Percentiles rank a stretch among this genome's conserved stretches.
phyloP scores from a whole-genome alignment of 2,113 vertebrate genomes.

The Pontoporia blainvillei region DNA sequence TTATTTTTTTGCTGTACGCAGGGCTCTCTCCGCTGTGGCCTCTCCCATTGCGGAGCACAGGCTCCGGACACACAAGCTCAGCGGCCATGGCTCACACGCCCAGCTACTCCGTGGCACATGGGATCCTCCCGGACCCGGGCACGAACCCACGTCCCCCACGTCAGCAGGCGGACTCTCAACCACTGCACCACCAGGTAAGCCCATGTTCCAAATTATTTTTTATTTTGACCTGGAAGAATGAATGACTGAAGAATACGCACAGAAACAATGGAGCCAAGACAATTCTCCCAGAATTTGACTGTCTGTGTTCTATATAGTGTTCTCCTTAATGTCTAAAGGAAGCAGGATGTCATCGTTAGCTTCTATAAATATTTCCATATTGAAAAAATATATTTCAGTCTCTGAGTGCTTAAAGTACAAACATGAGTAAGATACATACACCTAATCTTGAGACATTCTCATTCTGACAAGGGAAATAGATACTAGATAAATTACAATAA shows the following conservation, averaged over 20 bases:
- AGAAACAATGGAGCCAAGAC: background rate
- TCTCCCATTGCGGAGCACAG: too few species aligned
- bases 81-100: too few species aligned
- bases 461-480: background rate
- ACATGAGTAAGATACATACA: background rate
- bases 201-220: background rate
- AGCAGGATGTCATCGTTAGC: background rate
- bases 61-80: too few species aligned
- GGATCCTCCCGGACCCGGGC: too few species aligned
- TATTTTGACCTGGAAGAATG: background rate
- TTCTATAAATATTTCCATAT: background rate
- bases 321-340: background rate
- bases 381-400: background rate
- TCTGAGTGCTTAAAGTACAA: background rate
- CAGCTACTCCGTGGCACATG: accelerated
- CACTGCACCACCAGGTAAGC: too few species aligned
- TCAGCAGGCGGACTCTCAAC: too few species aligned
- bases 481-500: background rate
- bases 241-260: background rate
- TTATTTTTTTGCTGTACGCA: accelerated
- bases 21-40: too few species aligned
- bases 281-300: background rate
- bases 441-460: background rate
- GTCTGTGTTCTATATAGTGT: background rate
- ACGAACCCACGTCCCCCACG: too few species aligned